Evolutionary conservation across 2,797 vertebrate species (phyloP), one percentile per base, ranked within the genome.

Genomic region (Staurois parvus): DNA sequence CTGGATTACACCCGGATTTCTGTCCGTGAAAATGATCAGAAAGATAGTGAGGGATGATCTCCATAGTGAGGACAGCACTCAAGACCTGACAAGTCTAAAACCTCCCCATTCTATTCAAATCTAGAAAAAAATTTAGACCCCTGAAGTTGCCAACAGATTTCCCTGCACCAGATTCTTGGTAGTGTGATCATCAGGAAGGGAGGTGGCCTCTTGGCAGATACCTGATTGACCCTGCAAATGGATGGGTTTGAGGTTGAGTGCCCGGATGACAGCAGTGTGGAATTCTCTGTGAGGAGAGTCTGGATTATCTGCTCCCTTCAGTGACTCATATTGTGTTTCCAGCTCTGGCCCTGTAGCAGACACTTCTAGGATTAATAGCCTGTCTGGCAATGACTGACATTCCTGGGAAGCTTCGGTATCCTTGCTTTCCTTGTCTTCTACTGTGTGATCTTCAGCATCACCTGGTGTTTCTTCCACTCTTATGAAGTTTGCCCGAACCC

Each of bases 201-300:
- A 15, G n/a, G 72, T n/a, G 24, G 67, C 26, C 48, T 40, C 30
- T 0, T n/a, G 66, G 73, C 76, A 45, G 91, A 91, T 97, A 96
- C 95, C 94, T 96, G 95, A 90, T 90, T 90, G 92, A 91, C 89
- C 90, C 89, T 90, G 88, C 89, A 91, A 88, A 59, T 93, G 89
- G 88, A 95, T 93, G 83, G 88, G 87, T 83, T 83, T 80, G 19
- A 92, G 93, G 92, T 91, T 92, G 86, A 96, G 89, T 40, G 96
- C 95, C 89, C 91, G 93, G 91, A 96, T 90, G 89, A 96, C 94
- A 1, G 95, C 95, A 3, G 90, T 91, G 88, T 95, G 94, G 92
- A 96, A 96, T 90, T 97, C 96, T 92, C 91, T 93, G 26, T 94
- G 94, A 29, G 93, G 94, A 68, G 94, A 95, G 69, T 89, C 92